Evolutionary conservation across 2,113 vertebrate genomes (phyloP), one percentile per base, ranked within the genome.

Genomic region (Hemicordylus capensis): DNA sequence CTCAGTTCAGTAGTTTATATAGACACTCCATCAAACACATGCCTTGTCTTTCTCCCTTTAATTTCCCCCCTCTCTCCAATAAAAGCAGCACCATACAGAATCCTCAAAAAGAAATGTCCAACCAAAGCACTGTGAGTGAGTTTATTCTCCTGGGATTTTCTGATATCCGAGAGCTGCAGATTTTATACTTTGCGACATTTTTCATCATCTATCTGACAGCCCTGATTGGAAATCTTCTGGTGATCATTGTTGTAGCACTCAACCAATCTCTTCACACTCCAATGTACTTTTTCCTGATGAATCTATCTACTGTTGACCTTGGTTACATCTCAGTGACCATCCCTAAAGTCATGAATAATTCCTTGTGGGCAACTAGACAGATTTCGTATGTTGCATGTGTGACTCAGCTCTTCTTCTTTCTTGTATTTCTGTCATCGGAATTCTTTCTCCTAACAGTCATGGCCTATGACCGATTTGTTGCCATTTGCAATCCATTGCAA

Each of bases 311-410:
- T 59, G 34, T 93, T 78, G 93, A 93, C 34, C 59, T 95, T 80
- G 91, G 89, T 42, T 83, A 86, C 67, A 76, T 93, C 46, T 93
- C 93, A 31, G 89, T 91, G 75, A 95, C 83, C 9, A 83, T 94
- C 10, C n/a, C 46, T 11, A 80, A 67, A 51, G 78, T 31, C 42
- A 80, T 54, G n/a, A 22, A 22, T 66, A 92, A 90, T 37, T 91
- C 84, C 4, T 66, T 94, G 4, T 42, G 20, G 4, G 59, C 80
- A 20, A 92, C 64, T 4, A 73, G 76, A 19, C 84, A 78, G 17
- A 90, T 94, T 84, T 90, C 89, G 31, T 77, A 76, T 17, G 56
- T 58, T 39, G 92, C 86, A 15, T 94, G 91, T 81, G 81, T 87
- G 20, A 56, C 87, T 64, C 92, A 93, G 37, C 89, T 91, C 70